Conservation (phyloP, 2,797 vertebrate species). For the Xiphophorus birchmanni region DNA sequence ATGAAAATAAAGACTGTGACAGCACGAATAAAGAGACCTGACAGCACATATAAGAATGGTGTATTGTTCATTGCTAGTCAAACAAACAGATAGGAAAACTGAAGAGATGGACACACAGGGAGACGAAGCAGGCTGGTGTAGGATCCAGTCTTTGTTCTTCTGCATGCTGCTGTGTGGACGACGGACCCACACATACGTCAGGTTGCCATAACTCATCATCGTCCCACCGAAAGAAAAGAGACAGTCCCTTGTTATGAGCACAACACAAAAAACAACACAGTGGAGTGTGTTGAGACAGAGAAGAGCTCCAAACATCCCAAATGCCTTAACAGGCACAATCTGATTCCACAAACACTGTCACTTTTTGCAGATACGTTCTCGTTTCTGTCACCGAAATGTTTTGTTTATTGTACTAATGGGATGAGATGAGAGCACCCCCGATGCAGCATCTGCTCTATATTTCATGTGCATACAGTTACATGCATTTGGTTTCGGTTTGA, state of each 20-base stretch:
- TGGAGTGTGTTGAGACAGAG: conserved; percentile 44
- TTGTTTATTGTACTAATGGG: conserved; percentile 15
- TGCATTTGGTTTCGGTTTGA: conserved; percentile 54
- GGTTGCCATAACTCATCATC: conserved; percentile 69
- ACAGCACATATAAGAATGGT: conserved; percentile 41
- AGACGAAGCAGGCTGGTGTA: conserved; percentile 24
- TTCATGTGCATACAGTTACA: conserved; percentile 57
- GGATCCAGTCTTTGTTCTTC: conserved; percentile 61
- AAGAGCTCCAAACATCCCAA: background rate
- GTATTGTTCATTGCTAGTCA: conserved; percentile 44
- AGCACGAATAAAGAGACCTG: conserved; percentile 28
- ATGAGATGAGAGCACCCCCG: conserved; percentile 12
- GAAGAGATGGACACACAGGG: conserved; percentile 43
- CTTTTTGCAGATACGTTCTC: background rate
- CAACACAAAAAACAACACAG: conserved; percentile 52
- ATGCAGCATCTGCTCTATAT: conserved; percentile 50
- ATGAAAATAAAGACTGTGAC: conserved; percentile 8
- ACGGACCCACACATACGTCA: conserved; percentile 46
- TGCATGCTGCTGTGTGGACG: conserved; percentile 50
- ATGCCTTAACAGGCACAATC: background rate
- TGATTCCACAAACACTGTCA: conserved; percentile 13
- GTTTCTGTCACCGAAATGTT: background rate
- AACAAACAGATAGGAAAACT: conserved; percentile 56
- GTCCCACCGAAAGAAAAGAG: conserved; percentile 39
- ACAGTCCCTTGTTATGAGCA: conserved; percentile 55